Evolutionary conservation across 2,113 vertebrate species (phyloP), one percentile per base, ranked within the genome.

Genomic region (Meriones unguiculatus): DNA sequence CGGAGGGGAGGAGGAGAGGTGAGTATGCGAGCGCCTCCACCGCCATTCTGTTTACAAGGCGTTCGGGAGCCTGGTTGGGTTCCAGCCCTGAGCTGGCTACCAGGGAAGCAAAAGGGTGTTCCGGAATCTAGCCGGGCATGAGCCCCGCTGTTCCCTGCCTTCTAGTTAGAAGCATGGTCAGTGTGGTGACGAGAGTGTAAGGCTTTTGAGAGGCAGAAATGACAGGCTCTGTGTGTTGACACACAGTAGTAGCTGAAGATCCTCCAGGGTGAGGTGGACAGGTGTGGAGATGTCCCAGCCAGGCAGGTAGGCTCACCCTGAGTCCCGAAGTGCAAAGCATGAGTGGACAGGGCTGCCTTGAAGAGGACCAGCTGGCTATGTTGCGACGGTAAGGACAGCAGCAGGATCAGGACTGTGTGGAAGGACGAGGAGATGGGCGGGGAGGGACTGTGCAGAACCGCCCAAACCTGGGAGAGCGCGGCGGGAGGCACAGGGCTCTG

Each of bases 81-180:
- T 50, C 88, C 69, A 30, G 11, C 41, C 35, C 82, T 93, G 69
- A 70, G 59, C 46, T 64, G 24, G 14, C 24, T 38, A 73, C 90
- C 64, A 57, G 92, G 72, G 25, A 94, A 67, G 57, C n/a, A 82
- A 59, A 89, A 50, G n/a, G 22, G 70, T 93, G 11, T 52, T 89
- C 32, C 38, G 35, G 67, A 75, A 41, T 57, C 89, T 52, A n/a
- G 38, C 1, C 12, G 73, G 50, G 65, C 50, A 15, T n/a, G 32
- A n/a, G 7, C 3, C 32, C 72, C 28, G n/a, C 41, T 14, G 20
- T 28, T 5, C 18, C 15, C 69, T 88, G 46, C 32, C 72, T 20
- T 62, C 67, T 22, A 90, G 84, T 32, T 69, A 18, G 46, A 3
- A 5, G 18, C 46, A 28, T 92, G 62, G 54, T 32, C 72, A 93